These are phyloP conservation scores for Hanleya hanleyi DNA, from an alignment of 2,888 invertebrate species.

Conservation along the genomic window DNA sequence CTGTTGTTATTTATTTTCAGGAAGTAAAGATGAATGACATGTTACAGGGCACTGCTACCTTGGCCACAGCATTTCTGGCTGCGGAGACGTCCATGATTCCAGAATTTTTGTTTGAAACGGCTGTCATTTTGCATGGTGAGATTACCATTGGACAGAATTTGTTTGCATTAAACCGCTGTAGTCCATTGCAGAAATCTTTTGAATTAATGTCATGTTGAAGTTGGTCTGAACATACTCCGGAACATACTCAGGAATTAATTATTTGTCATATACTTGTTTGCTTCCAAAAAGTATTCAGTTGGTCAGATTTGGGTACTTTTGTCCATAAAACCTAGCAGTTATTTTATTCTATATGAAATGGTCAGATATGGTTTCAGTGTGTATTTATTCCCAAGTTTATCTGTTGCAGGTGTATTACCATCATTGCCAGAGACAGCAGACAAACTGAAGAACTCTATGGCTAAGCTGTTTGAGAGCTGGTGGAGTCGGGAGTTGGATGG, in stretches of 20 bases:
- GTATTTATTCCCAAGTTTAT: no score
- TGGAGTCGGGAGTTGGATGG: slow-evolving; percentile 55
- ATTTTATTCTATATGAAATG: neutral
- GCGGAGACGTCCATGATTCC: slow-evolving; percentile 31
- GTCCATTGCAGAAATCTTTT: no score
- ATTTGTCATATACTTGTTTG: no score
- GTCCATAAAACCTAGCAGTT: neutral
- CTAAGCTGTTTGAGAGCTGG: slow-evolving; percentile 62
- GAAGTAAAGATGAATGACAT: slow-evolving; percentile 28
- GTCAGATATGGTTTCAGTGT: no score
- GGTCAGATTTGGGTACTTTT: neutral
- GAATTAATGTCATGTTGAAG: no score
- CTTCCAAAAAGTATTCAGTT: neutral
- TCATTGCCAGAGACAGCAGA: slow-evolving; percentile 42
- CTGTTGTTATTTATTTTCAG: slow-evolving; percentile 21
- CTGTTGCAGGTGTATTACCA: slow-evolving; percentile 15
- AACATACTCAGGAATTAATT: no score
- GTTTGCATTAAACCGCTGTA: neutral
- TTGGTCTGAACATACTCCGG: no score
- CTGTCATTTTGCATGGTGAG: slow-evolving; percentile 45
- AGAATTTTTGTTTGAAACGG: slow-evolving; percentile 38
- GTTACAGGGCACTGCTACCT: slow-evolving; percentile 35
- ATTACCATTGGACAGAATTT: neutral
- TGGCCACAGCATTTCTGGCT: slow-evolving; percentile 41
- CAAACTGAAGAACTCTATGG: slow-evolving; percentile 49